These are phyloP conservation scores for Ectemnius cavifrons DNA, from an alignment of 2,888 invertebrate genomes.

Conservation along the genomic window DNA sequence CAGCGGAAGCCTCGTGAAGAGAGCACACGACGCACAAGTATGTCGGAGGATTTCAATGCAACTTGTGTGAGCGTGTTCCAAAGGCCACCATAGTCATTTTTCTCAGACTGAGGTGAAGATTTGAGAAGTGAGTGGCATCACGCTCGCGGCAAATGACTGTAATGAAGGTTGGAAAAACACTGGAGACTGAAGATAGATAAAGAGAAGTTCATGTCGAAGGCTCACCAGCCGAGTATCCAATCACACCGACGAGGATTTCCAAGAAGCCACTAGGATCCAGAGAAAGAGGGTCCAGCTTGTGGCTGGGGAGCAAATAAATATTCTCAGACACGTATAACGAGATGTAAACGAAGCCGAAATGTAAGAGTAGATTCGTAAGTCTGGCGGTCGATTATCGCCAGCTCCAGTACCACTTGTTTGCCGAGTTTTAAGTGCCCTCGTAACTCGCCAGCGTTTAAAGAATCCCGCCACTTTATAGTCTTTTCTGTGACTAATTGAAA, in stretches of 20 bases:
- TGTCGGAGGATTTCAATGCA: background rate
- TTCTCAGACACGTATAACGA: slow-evolving; percentile 63
- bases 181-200: background rate
- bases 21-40: background rate
- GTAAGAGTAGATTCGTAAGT: slow-evolving; percentile 51
- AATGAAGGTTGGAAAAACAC: slow-evolving; percentile 50
- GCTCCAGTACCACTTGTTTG: slow-evolving; percentile 47
- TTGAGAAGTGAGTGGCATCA: slow-evolving; percentile 41
- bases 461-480: slow-evolving; percentile 8
- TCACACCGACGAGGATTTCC: slow-evolving; percentile 55
- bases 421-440: slow-evolving; percentile 32
- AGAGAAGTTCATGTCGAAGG: too few relatives aligned
- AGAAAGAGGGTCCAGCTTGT: slow-evolving; percentile 10
- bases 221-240: too few relatives aligned
- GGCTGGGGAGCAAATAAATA: slow-evolving; percentile 57
- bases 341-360: slow-evolving; percentile 64
- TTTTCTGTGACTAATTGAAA: slow-evolving; percentile 8
- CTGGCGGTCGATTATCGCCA: slow-evolving; percentile 53
- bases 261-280: slow-evolving; percentile 48
- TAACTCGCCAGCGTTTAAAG: slow-evolving; percentile 33
- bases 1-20: too few relatives aligned
- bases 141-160: slow-evolving; percentile 49
- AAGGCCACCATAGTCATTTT: slow-evolving; percentile 36
- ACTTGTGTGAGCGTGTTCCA: slow-evolving; percentile 21
- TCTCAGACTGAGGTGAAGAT: slow-evolving; percentile 44